phyloP scores from a whole-genome alignment of 2,888 invertebrate genomes.

The Brenthis daphne region DNA sequence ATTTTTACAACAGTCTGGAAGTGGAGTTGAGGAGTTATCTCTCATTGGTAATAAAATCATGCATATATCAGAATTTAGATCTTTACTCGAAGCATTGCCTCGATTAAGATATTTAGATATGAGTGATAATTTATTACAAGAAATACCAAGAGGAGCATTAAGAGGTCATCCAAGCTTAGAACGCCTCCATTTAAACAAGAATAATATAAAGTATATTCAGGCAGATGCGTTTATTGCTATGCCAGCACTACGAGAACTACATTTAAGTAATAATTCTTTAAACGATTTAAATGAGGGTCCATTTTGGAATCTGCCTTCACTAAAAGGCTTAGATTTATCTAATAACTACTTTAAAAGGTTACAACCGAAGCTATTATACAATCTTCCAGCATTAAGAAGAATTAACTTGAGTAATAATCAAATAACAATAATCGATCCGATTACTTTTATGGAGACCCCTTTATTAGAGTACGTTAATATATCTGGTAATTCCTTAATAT shows the following conservation, averaged over 20 bases:
- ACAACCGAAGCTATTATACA: conserved; percentile 87
- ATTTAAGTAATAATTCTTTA: conserved; percentile 91
- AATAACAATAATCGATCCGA: conserved; percentile 86
- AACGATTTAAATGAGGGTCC: conserved; percentile 87
- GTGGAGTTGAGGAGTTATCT: conserved; percentile 89
- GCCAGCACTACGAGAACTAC: conserved; percentile 91
- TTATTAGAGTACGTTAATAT: conserved; percentile 90
- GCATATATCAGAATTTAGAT: conserved; percentile 87
- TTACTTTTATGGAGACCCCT: conserved; percentile 87
- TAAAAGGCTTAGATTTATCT: conserved; percentile 92
- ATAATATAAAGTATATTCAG: conserved; percentile 88
- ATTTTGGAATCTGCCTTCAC: conserved; percentile 91
- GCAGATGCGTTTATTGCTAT: conserved; percentile 91
- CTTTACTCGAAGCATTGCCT: conserved; percentile 89
- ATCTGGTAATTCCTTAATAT: conserved; percentile 87
- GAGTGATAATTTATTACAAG: conserved; percentile 88
- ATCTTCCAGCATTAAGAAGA: conserved; percentile 88
- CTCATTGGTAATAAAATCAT: conserved; percentile 89
- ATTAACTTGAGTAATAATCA: conserved; percentile 90
- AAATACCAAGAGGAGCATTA: conserved; percentile 89
- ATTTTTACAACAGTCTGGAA: conserved; percentile 88
- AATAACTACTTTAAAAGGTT: conserved; percentile 87
- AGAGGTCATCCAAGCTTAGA: conserved; percentile 91
- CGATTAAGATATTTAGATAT: conserved; percentile 89
- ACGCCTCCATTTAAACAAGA: conserved; percentile 90